Evolutionary conservation across 2,797 vertebrate species (phyloP).

Genomic region (Gephyroberyx darwinii): DNA sequence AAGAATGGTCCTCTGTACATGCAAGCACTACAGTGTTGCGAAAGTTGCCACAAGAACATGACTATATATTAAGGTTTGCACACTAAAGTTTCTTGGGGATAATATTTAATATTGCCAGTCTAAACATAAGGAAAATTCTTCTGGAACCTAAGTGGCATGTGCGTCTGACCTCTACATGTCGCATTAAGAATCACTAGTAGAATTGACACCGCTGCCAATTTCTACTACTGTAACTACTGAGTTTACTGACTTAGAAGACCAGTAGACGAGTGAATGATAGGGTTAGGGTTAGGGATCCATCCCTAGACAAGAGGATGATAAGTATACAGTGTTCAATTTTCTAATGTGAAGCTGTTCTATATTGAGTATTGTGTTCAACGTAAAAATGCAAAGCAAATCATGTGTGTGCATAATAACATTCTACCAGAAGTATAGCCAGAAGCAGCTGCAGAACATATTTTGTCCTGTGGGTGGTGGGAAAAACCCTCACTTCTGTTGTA

Average conservation of each 20-base stretch:
- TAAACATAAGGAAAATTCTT: not conserved
- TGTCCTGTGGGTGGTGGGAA: conserved; percentile 38
- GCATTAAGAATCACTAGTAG: not conserved
- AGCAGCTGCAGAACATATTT: not conserved
- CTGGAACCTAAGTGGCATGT: too few relatives aligned
- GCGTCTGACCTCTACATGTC: not conserved
- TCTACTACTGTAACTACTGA: too few relatives aligned
- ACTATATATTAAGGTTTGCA: conserved; percentile 8
- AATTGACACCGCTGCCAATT: not conserved
- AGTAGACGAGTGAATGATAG: not conserved
- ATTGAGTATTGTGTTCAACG: not conserved
- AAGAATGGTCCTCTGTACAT: conserved; percentile 13
- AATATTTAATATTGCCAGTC: not conserved
- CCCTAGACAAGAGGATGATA: not conserved
- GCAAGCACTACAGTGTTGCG: not conserved
- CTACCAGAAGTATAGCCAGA: not conserved
- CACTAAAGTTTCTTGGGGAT: conserved; percentile 3
- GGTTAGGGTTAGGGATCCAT: too few relatives aligned
- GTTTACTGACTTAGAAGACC: not conserved
- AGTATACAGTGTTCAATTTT: not conserved
- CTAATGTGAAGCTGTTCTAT: not conserved
- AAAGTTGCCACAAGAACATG: not conserved
- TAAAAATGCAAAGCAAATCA: not conserved
- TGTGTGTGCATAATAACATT: conserved; percentile 1
- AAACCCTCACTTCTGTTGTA: conserved; percentile 92